These are phyloP conservation scores for Ylistrum balloti DNA, from an alignment of 1,140 invertebrate species.

Conservation along the genomic window DNA sequence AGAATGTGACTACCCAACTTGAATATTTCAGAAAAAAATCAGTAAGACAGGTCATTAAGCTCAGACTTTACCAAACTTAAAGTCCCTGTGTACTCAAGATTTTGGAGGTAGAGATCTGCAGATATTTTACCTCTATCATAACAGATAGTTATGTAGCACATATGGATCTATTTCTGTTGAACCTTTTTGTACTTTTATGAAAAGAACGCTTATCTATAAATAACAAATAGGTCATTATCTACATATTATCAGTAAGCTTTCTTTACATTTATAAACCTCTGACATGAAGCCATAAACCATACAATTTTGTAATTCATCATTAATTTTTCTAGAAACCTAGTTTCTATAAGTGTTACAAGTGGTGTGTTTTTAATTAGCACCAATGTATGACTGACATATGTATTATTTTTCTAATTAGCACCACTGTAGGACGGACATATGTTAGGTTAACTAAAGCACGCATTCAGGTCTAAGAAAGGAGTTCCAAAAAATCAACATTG, in stretches of 20 bases:
- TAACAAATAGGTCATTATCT: not conserved
- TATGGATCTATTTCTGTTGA: too few species aligned
- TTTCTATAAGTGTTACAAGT: not conserved
- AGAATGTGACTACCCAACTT: too few species aligned
- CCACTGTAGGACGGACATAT: not conserved
- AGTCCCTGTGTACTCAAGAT: too few species aligned
- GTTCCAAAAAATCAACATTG: too few species aligned
- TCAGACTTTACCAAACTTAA: too few species aligned
- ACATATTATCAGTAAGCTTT: not conserved
- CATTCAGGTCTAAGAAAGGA: not conserved
- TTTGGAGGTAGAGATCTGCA: too few species aligned
- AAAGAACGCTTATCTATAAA: too few species aligned
- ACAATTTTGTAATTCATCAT: not conserved
- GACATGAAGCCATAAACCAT: not conserved
- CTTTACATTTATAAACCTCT: not conserved
- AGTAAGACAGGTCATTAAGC: too few species aligned
- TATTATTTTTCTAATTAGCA: not conserved
- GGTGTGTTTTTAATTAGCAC: not conserved
- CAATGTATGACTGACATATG: not conserved
- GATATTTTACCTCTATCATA: too few species aligned
- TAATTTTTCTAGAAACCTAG: not conserved
- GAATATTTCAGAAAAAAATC: too few species aligned
- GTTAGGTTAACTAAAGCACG: not conserved
- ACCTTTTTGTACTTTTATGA: too few species aligned
- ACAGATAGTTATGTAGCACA: too few species aligned